Evolutionary conservation across 2,797 vertebrate species (phyloP), one percentile per base, ranked within the genome.

Genomic region (Otolemur crassicaudatus): DNA sequence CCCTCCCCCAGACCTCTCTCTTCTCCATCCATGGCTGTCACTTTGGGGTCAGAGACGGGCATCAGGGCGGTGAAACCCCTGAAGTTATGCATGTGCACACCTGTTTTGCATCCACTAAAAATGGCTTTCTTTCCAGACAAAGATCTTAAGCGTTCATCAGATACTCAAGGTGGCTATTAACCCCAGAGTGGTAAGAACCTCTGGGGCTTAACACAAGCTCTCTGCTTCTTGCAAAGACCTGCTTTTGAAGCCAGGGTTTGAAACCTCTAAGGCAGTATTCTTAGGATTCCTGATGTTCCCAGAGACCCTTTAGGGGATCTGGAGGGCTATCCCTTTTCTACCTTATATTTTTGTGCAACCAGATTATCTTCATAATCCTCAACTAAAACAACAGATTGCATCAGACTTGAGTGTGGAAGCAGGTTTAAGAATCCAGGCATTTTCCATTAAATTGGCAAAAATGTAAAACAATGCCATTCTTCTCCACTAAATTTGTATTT

Each of bases 341-440:
- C n/a, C 31, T 13, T 0, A 2, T 25, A 16, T 31, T 69, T 91
- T 16, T 12, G 11, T 31, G 43, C 0, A 1, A 13, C 5, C 25
- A 9, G 23, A 40, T 58, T 73, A 17, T 65, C 43, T 43, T 58
- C 56, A 1, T 2, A 11, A 4, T 6, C 40, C 61, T 23, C 22
- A 1, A 37, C 27, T 4, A 11, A 0, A 53, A 34, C 53, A 29
- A 7, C 40, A 11, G 43, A 8, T 14, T 0, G 6, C 2, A 5
- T 17, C 31, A 0, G 10, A 14, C 1, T 11, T 11, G 73, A 17
- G 2, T 0, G 46, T 27, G 13, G 63, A n/a, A 29, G 70, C 5
- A 0, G 27, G 34, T 3, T 1, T 27, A 14, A 19, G 53, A 2
- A 34, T 29, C 27, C 5, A 5, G 65, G 34, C 34, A 46, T 25